Evolutionary conservation across 23 tunicate genomes (phyloP), one percentile per base, ranked within the genome.

Genomic region (Clavelina lepadiformis): DNA sequence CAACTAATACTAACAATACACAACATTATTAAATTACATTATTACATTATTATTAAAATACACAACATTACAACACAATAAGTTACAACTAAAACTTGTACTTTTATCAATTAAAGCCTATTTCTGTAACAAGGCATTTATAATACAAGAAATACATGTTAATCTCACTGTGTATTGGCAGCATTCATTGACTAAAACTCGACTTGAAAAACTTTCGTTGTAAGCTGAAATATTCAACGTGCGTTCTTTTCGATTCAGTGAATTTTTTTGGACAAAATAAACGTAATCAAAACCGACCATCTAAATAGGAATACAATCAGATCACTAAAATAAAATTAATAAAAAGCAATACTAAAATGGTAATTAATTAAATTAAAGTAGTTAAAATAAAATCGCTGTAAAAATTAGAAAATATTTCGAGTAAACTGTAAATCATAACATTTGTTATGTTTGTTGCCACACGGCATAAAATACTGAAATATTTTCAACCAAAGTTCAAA

Each of bases 81-180:
- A 44, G 15, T 44, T 44, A 44, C 15, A 44, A 44, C 49, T 15
- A 44, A 44, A 11, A 11, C 49, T 44, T n/a, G n/a, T n/a, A n/a
- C n/a, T n/a, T n/a, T n/a, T n/a, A n/a, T 44, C 49, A 44, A 44
- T 44, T 44, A 15, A 44, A 44, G 11, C 49, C 11, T 44, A 44
- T 11, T 15, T 44, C 49, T 11, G 15, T 11, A 44, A 11, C 15
- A 44, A 15, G 15, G 15, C 49, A 44, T 44, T 11, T 53, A 18
- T 53, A n/a, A n/a, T n/a, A n/a, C n/a, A n/a, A n/a, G n/a, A n/a
- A n/a, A n/a, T n/a, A n/a, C n/a, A n/a, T n/a, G n/a, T n/a, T n/a
- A n/a, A n/a, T n/a, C 96, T 73, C 44, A 89, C 97, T 7, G 97
- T 46, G 72, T 89, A 89, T 47, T 81, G 83, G 51, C 97, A 89